Base-by-base conservation (phyloP, 2,888 invertebrate genomes). In the Creontiades dilutus region DNA sequence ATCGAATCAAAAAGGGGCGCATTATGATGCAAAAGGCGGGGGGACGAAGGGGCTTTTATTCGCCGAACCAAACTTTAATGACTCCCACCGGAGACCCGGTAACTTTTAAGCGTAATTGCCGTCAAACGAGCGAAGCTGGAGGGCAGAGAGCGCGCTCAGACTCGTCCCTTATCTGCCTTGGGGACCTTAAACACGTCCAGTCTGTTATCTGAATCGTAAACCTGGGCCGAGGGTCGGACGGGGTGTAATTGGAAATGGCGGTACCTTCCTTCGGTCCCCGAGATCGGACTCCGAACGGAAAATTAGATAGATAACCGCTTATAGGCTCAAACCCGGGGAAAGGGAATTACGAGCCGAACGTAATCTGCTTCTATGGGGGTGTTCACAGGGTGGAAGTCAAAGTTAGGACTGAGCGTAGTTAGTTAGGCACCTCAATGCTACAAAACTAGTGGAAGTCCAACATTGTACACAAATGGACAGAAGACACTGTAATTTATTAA, bases 141-240 rank as follows among this genome's bases (percentile, higher is more conserved):
- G 46, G 46, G 78, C 76, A 19, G 46, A 78, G 46, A 14, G 78
- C 9, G 19, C 46, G 14, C 78, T 3, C 28, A 46, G 47, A 12
- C 27, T 27, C 46, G 13, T 46, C 46, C 19, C 78, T 78, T 78
- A 78, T 78, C 78, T 78, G 78, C 46, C 78, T 78, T 16, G 46
- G 46, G 78, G 19, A 78, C 78, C 78, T 46, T 78, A 78, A 78
- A 78, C 78, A 78, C 78, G 78, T 78, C 78, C 78, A 78, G 78
- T 78, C 78, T 78, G 46, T 46, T 78, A 78, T 78, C 78, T 78
- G 78, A 78, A 78, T 78, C 78, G 78, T 78, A 78, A 78, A 78
- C 78, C 78, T 78, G 7, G 16, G 46, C n/a, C 37, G 14, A 14
- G 27, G 78, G 19, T 14, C 12, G 78, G 37, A 78, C 47, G 46